Evolutionary conservation across 1,140 invertebrate genomes (phyloP).

Genomic region (Berghia stephanieae): DNA sequence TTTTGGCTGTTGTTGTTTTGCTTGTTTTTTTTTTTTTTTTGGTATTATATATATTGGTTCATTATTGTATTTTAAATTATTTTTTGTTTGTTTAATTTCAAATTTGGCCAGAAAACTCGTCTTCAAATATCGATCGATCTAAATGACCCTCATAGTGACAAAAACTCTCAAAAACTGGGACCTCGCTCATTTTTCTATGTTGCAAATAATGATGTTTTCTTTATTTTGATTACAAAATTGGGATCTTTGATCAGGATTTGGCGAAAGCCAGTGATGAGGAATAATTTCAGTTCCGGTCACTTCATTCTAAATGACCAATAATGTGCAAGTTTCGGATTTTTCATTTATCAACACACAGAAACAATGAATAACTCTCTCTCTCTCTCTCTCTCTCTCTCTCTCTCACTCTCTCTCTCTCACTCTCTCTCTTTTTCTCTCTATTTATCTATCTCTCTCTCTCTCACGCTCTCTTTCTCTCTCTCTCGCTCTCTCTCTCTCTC

Average conservation of each 20-base stretch:
- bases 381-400: background rate
- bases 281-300: background rate
- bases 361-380: background rate
- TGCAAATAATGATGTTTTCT: background rate
- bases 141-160: too few relatives aligned
- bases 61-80: too few relatives aligned
- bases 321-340: background rate
- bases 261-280: background rate
- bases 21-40: too few relatives aligned
- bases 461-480: slow-evolving; percentile 1
- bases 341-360: background rate
- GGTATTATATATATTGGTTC: too few relatives aligned
- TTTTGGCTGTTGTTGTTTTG: too few relatives aligned
- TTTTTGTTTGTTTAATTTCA: too few relatives aligned
- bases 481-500: slow-evolving; percentile 20
- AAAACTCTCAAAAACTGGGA: background rate
- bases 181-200: background rate
- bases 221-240: background rate
- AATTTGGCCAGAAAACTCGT: too few relatives aligned
- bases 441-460: slow-evolving; percentile 18
- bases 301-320: background rate
- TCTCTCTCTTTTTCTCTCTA: slow-evolving; percentile 21
- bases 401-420: background rate
- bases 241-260: too few relatives aligned
- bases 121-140: too few relatives aligned